Evolutionary conservation across 2,888 invertebrate species (phyloP).

Genomic region (Theristus sp.): DNA sequence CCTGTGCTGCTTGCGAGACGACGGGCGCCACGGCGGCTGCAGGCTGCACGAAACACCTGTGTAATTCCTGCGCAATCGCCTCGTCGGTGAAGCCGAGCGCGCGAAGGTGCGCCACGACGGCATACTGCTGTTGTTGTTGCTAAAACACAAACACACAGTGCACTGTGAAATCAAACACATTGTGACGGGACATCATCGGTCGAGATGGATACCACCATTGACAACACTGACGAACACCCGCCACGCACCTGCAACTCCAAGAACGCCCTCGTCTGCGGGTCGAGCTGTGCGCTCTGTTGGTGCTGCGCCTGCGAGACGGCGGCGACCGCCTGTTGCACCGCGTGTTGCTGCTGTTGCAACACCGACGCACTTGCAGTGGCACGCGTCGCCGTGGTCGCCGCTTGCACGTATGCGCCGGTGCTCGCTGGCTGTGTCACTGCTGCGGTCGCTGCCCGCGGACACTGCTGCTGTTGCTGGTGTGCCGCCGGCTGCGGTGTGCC

Average conservation of each 20-base stretch:
- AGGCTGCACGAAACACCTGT: too few species aligned
- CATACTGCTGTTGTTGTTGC: neutral
- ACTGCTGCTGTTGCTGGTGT: conserved; percentile 3
- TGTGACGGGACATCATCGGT: too few species aligned
- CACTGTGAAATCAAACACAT: too few species aligned
- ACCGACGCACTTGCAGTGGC: neutral
- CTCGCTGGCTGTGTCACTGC: neutral
- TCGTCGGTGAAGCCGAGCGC: neutral
- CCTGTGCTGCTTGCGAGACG: too few species aligned
- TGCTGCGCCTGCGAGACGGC: neutral
- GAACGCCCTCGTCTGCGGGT: too few species aligned
- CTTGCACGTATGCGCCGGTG: conserved; percentile 1
- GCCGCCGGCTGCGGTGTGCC: neutral
- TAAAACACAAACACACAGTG: too few species aligned
- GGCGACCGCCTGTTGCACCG: neutral
- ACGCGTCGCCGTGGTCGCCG: conserved; percentile 6
- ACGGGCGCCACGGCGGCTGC: too few species aligned
- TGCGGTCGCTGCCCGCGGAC: neutral
- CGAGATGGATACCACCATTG: too few species aligned
- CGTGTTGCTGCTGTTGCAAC: neutral
- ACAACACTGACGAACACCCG: too few species aligned
- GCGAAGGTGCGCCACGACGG: neutral
- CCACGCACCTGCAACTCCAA: too few species aligned
- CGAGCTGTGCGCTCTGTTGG: too few species aligned
- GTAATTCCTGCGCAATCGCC: too few species aligned